Conservation (phyloP, 2,797 vertebrate genomes). For the Malurus leucopterus region DNA sequence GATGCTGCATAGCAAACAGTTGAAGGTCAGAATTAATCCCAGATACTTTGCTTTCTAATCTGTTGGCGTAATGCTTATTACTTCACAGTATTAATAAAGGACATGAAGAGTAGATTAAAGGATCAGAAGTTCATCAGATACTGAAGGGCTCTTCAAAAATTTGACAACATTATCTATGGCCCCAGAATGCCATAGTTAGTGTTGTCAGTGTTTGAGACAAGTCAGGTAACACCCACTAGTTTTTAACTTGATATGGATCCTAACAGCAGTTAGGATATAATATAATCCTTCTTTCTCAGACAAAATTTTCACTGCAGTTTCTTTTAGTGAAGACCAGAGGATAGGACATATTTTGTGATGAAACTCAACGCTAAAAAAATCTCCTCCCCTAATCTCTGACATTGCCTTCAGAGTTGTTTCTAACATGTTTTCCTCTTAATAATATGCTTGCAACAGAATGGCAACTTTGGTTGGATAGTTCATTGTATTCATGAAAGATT, state of each 20-base stretch:
- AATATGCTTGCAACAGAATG: not conserved
- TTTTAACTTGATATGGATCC: not conserved
- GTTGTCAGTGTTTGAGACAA: not conserved
- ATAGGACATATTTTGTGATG: not conserved
- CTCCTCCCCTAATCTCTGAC: not conserved
- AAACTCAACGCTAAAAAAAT: not conserved
- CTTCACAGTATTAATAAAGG: not conserved
- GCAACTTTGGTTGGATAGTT: not conserved
- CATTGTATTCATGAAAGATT: not conserved
- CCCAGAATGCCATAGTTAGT: not conserved
- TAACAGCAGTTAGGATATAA: not conserved
- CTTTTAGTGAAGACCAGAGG: not conserved
- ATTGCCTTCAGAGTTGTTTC: not conserved
- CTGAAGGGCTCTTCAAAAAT: not conserved
- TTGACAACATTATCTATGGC: not conserved
- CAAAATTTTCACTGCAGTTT: not conserved
- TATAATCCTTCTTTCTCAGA: not conserved
- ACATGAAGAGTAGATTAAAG: not conserved
- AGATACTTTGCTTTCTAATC: not conserved
- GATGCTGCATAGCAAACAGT: accelerated
- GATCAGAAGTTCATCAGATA: not conserved
- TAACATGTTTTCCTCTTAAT: not conserved
- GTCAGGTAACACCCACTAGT: not conserved
- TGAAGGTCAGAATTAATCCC: not conserved
- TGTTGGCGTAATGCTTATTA: not conserved